phyloP scores from a whole-genome alignment of 1,140 invertebrate genomes.

The Drosophila athabasca region DNA sequence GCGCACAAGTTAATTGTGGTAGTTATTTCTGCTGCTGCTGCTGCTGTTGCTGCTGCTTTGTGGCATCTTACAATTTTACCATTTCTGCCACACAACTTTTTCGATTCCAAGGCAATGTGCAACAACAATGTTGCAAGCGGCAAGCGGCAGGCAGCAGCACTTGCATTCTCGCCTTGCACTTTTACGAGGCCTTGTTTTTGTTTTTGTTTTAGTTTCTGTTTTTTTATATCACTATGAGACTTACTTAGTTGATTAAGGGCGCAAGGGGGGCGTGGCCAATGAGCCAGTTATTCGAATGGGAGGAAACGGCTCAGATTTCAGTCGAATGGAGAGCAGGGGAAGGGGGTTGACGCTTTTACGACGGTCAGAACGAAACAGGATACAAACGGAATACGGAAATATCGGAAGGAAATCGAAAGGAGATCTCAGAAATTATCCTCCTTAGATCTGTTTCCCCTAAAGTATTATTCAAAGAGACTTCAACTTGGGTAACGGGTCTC shows the following conservation, averaged over 20 bases:
- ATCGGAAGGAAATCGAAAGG: too few species aligned
- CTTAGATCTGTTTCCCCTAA: too few species aligned
- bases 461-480: too few species aligned
- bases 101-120: conserved; percentile 2
- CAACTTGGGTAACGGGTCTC: too few species aligned
- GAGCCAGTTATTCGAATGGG: conserved; percentile 35
- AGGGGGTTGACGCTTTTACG: conserved; percentile 3
- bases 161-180: conserved; percentile 60
- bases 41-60: conserved; percentile 49
- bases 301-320: conserved; percentile 56
- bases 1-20: conserved; percentile 76
- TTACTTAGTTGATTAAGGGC: conserved; percentile 79
- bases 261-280: conserved; percentile 38
- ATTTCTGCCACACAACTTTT: conserved; percentile 39
- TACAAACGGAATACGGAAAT: too few species aligned
- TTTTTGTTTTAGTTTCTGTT: background rate
- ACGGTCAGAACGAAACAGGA: background rate
- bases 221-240: conserved; percentile 47
- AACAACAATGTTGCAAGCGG: conserved; percentile 70
- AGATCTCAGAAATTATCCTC: too few species aligned
- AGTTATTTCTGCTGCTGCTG: conserved; percentile 48
- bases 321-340: too few species aligned
- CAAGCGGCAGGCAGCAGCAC: conserved; percentile 47
- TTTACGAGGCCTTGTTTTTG: conserved; percentile 73
- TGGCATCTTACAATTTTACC: conserved; percentile 62